Conservation (phyloP, 2,797 vertebrate species). For the Poecilia gillii region DNA sequence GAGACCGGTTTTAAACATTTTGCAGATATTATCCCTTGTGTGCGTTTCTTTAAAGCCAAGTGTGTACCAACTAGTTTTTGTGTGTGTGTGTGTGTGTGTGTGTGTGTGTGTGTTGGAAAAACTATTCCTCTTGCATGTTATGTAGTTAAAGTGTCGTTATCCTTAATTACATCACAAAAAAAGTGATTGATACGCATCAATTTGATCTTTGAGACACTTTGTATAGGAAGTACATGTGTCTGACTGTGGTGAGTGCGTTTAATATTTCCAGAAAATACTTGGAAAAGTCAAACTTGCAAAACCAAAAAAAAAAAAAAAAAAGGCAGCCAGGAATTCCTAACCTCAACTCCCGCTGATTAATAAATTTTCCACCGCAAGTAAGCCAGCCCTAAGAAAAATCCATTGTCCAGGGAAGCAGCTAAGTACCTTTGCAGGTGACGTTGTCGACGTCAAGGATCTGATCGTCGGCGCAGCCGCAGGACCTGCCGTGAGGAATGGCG, state of each 20-base stretch:
- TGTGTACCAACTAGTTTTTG: background rate
- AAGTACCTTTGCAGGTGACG: slow-evolving; percentile 93
- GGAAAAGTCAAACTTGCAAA: slow-evolving; percentile 8
- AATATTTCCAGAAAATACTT: slow-evolving; percentile 3
- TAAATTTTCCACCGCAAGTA: slow-evolving; percentile 47
- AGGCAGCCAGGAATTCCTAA: slow-evolving; percentile 30
- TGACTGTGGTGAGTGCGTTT: background rate
- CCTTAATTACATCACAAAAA: background rate
- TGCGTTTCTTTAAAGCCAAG: background rate
- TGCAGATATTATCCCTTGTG: background rate
- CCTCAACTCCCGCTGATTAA: slow-evolving; percentile 34
- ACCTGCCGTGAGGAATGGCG: slow-evolving; percentile 88
- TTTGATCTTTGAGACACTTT: background rate
- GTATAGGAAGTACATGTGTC: background rate
- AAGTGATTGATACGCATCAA: background rate
- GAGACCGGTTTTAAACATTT: slow-evolving; percentile 35
- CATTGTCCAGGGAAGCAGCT: slow-evolving; percentile 26
- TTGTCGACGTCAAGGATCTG: slow-evolving; percentile 88
- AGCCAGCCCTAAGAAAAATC: slow-evolving; percentile 32
- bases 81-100: too few relatives aligned
- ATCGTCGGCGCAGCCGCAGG: slow-evolving; percentile 94
- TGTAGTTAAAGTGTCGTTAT: background rate
- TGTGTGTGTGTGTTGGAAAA: background rate
- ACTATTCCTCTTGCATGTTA: background rate
- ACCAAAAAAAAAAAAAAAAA: slow-evolving; percentile 35